phyloP scores from a whole-genome alignment of 2,113 vertebrate genomes.

The Brachypteracias leptosomus region DNA sequence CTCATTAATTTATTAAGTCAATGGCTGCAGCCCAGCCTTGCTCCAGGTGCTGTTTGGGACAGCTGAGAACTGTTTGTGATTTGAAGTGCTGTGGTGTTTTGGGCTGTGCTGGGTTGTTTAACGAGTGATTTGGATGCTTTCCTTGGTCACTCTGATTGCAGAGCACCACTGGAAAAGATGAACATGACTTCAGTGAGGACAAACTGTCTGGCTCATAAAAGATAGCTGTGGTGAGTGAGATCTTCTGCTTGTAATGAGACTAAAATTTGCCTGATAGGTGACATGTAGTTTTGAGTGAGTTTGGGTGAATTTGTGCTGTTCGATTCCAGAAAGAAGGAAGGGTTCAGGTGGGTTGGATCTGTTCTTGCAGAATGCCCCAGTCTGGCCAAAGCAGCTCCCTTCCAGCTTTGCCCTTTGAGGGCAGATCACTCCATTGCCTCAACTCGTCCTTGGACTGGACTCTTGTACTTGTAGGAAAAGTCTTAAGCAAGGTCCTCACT shows the following conservation, averaged over 20 bases:
- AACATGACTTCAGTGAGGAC: not conserved
- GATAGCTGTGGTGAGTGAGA: not conserved
- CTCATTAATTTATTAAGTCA: not conserved
- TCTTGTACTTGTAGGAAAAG: not conserved
- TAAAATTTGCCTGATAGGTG: not conserved
- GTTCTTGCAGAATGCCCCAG: not conserved
- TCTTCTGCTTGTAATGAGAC: not conserved
- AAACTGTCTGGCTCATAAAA: not conserved
- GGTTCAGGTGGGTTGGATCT: rapidly evolving
- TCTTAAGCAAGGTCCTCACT: not conserved
- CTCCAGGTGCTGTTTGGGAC: not conserved
- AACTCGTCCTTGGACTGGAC: not conserved
- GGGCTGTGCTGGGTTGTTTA: not conserved
- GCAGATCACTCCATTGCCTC: not conserved
- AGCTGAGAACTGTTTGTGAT: not conserved
- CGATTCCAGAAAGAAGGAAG: not conserved
- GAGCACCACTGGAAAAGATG: not conserved
- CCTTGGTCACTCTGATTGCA: not conserved
- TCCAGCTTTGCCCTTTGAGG: not conserved
- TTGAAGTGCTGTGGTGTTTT: rapidly evolving
- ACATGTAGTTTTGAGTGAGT: not conserved
- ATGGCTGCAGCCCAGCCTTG: not conserved
- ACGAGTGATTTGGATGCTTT: not conserved
- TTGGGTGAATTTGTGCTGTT: not conserved
- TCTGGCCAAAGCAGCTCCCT: not conserved